phyloP scores from a whole-genome alignment of 2,797 vertebrate species.

The Lates japonicus region DNA sequence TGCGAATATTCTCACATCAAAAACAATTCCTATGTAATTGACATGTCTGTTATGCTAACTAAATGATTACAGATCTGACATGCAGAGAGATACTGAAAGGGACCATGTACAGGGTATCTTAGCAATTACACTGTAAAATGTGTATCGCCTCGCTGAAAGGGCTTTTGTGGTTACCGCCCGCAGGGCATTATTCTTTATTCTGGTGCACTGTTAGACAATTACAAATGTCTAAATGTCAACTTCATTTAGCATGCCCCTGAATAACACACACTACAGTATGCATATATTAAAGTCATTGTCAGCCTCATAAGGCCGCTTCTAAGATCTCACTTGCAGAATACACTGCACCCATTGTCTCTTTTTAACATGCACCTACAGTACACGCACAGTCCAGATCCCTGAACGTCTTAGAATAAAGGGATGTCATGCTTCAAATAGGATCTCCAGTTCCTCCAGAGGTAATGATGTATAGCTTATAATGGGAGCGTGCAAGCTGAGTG shows the following conservation, averaged over 20 bases:
- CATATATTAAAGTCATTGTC: constrained; percentile 55
- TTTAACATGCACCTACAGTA: constrained; percentile 14
- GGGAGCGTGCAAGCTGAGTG: constrained; percentile 14
- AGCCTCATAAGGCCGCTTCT: constrained; percentile 28
- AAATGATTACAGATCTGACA: constrained; percentile 58
- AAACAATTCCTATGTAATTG: constrained; percentile 50
- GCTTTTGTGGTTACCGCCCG: constrained; percentile 64
- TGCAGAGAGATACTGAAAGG: constrained; percentile 6
- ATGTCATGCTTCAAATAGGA: constrained; percentile 72
- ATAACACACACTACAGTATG: constrained; percentile 67
- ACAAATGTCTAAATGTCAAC: constrained; percentile 68
- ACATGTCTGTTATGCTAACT: constrained; percentile 67
- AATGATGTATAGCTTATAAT: constrained; percentile 68
- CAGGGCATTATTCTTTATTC: constrained; percentile 66
- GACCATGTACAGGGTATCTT: constrained; percentile 24
- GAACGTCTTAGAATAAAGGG: constrained; percentile 51
- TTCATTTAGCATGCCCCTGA: constrained; percentile 69
- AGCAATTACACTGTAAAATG: constrained; percentile 72
- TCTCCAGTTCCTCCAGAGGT: constrained; percentile 57
- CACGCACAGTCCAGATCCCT: constrained; percentile 18
- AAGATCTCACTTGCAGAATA: constrained; percentile 1
- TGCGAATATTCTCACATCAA: constrained; percentile 11
- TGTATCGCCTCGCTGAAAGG: constrained; percentile 56
- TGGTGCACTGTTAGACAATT: constrained; percentile 52
- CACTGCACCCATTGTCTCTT: neutral